Percentiles rank a stretch among this genome's conserved stretches.
These are phyloP conservation scores for Penaeus japonicus DNA, from an alignment of 1,140 invertebrate genomes.

Conservation along the genomic window DNA sequence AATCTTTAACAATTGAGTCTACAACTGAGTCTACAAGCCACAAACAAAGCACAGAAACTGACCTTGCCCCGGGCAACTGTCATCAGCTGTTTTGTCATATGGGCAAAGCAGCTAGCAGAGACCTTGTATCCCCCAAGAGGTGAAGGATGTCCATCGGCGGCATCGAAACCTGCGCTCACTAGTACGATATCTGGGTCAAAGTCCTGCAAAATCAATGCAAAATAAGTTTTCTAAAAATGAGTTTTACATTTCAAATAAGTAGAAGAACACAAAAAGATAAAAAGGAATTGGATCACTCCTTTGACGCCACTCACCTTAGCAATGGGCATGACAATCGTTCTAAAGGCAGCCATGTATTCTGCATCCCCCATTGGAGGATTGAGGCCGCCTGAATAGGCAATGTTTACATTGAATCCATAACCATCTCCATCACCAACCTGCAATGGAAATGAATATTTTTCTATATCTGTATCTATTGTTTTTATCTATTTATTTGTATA, in stretches of 20 bases:
- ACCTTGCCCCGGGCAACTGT: constrained; percentile 87
- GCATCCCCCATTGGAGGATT: constrained; percentile 95
- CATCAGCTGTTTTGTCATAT: constrained; percentile 95
- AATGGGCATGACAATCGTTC: constrained; percentile 91
- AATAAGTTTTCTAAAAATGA: no score
- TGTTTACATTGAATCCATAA: constrained; percentile 96
- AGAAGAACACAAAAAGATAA: background rate
- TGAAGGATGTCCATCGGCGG: constrained; percentile 88
- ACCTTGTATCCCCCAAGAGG: constrained; percentile 95
- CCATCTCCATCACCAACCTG: constrained; percentile 87
- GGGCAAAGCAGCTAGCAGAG: constrained; percentile 93
- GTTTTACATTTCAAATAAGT: background rate
- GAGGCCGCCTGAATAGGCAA: constrained; percentile 92
- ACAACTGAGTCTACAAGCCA: background rate
- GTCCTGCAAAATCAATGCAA: constrained; percentile 68
- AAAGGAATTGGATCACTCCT: background rate
- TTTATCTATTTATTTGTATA: no score
- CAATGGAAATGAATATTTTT: constrained; percentile 50
- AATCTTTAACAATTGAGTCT: background rate
- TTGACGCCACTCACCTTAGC: constrained; percentile 70
- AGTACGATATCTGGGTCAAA: constrained; percentile 95
- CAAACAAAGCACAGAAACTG: background rate
- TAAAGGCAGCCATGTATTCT: constrained; percentile 97
- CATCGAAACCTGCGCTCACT: constrained; percentile 98
- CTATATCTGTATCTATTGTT: background rate